Evolutionary conservation across 2,888 invertebrate genomes (phyloP).

Genomic region (Phymatocera aterrima): DNA sequence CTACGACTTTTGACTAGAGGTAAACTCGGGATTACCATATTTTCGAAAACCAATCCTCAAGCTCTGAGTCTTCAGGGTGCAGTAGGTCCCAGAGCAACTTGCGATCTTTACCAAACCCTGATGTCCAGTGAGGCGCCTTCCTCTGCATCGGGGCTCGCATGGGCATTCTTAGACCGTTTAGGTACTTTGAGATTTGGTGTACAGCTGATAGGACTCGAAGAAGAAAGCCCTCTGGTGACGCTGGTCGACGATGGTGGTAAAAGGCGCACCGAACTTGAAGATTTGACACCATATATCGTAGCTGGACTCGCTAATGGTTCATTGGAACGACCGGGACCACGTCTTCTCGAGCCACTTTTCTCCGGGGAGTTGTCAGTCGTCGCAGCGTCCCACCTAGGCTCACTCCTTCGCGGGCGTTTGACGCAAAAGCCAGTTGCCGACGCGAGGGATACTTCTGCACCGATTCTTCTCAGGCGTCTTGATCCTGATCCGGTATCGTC

Average conservation of each 20-base stretch:
- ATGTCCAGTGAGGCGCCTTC: constrained; percentile 75
- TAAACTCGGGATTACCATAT: constrained; percentile 83
- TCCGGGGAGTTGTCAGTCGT: constrained; percentile 89
- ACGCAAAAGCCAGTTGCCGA: constrained; percentile 84
- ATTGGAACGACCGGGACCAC: constrained; percentile 85
- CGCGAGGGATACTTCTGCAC: constrained; percentile 83
- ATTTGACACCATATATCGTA: constrained; percentile 80
- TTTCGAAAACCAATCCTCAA: constrained; percentile 82
- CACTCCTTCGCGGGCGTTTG: constrained; percentile 83
- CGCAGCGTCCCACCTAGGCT: constrained; percentile 78
- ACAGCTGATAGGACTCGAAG: constrained; percentile 64
- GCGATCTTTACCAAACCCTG: constrained; percentile 88
- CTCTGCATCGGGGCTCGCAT: constrained; percentile 80
- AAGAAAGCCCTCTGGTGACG: constrained; percentile 78
- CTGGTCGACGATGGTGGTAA: constrained; percentile 85
- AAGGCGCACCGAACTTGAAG: constrained; percentile 85
- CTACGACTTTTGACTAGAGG: constrained; percentile 86
- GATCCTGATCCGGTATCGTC: constrained; percentile 57
- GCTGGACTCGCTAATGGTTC: constrained; percentile 84
- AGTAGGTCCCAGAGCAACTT: constrained; percentile 85
- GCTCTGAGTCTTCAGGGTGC: constrained; percentile 82
- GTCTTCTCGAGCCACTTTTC: constrained; percentile 89
- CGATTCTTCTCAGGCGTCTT: constrained; percentile 80
- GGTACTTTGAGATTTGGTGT: constrained; percentile 88
- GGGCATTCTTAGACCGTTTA: constrained; percentile 87